These are phyloP conservation scores for Galaxea fascicularis DNA, from an alignment of 92 coral and sea anemone species.

Conservation along the genomic window DNA sequence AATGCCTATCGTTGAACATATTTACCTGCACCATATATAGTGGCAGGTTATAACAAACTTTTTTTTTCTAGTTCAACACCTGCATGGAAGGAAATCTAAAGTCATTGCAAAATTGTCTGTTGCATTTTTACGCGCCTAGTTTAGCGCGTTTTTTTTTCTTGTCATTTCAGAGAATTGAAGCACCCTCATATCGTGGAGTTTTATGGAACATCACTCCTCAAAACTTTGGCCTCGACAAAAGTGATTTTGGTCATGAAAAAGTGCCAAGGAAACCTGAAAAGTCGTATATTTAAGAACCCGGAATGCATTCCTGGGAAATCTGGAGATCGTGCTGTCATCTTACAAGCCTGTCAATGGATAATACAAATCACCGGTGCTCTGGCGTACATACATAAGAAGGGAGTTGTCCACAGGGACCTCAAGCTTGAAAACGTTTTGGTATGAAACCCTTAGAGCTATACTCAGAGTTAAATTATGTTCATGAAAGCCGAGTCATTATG, in stretches of 20 bases:
- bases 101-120: too few species aligned
- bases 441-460: neutral
- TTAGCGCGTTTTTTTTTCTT: neutral
- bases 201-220: constrained; percentile 19
- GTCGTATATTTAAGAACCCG: neutral
- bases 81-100: too few species aligned
- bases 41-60: too few species aligned
- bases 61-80: too few species aligned
- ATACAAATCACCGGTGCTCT: constrained; percentile 41
- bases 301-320: constrained; percentile 30
- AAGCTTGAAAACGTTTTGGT: constrained; percentile 60
- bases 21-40: too few species aligned
- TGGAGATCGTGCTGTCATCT: neutral
- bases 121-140: too few species aligned
- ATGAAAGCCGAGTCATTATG: neutral
- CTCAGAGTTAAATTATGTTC: neutral
- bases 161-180: neutral
- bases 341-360: constrained; percentile 10
- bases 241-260: constrained; percentile 47
- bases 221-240: neutral
- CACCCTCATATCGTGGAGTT: constrained; percentile 34
- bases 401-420: constrained; percentile 57
- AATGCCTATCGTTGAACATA: too few species aligned
- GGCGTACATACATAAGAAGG: constrained; percentile 35
- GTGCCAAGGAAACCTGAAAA: constrained; percentile 37